Conservation (phyloP, 2,113 vertebrate species). For the Osmerus eperlanus region DNA sequence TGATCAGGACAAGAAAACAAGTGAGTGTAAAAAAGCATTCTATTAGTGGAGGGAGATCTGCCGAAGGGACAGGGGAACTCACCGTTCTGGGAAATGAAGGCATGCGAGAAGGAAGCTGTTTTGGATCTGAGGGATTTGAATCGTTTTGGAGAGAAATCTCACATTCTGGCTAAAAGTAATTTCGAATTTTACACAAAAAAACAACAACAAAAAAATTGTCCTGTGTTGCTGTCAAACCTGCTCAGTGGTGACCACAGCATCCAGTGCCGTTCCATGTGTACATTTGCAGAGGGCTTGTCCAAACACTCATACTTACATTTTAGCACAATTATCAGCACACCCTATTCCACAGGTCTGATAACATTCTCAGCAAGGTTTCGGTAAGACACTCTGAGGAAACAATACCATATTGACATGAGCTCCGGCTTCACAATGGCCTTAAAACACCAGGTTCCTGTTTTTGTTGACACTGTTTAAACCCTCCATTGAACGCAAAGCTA, state of each 20-base stretch:
- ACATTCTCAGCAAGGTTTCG: conserved; percentile 82
- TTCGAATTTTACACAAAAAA: too few species aligned
- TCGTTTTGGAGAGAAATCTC: too few species aligned
- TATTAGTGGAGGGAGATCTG: conserved; percentile 16
- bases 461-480: conserved; percentile 80
- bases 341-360: conserved; percentile 83
- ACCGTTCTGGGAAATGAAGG: too few species aligned
- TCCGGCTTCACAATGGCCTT: conserved; percentile 78
- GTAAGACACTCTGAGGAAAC: conserved; percentile 82
- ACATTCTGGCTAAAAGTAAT: too few species aligned
- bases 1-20: conserved; percentile 35
- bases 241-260: conserved; percentile 35
- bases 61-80: not conserved
- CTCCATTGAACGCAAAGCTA: conserved; percentile 74
- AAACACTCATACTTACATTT: conserved; percentile 81
- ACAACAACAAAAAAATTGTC: not conserved
- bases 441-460: conserved; percentile 80
- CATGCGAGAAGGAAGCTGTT: conserved; percentile 5
- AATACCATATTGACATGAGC: conserved; percentile 83
- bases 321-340: conserved; percentile 78
- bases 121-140: too few species aligned
- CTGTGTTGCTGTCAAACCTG: conserved; percentile 6
- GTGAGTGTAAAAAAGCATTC: conserved; percentile 38
- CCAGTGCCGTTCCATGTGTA: conserved; percentile 43
- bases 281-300: conserved; percentile 71